Evolutionary conservation across 2,113 vertebrate species (phyloP).

Genomic region (Bos indicus): DNA sequence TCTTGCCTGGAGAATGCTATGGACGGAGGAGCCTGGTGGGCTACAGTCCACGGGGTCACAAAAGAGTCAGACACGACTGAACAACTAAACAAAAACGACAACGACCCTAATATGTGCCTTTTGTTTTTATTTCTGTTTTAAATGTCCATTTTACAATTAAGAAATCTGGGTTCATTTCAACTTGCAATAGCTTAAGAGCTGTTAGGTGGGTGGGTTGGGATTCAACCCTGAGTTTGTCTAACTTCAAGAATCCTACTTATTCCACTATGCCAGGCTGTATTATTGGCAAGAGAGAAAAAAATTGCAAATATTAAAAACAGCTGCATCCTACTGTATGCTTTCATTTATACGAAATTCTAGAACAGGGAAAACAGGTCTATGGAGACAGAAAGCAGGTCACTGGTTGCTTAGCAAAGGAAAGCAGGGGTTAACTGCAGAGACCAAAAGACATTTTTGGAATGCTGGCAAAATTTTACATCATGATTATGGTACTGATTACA

Average conservation of each 20-base stretch:
- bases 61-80: neutral
- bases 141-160: neutral
- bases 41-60: neutral
- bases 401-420: neutral
- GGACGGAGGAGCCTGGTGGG: neutral
- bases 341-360: constrained; percentile 18
- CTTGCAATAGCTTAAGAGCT: neutral
- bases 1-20: neutral
- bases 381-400: neutral
- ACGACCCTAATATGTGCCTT: neutral
- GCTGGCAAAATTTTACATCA: neutral
- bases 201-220: neutral
- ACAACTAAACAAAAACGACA: neutral
- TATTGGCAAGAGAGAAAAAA: neutral
- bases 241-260: neutral
- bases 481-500: neutral
- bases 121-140: neutral
- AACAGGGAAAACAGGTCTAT: neutral
- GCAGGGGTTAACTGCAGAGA: neutral
- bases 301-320: constrained; percentile 17
- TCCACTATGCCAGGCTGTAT: neutral
- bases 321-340: neutral
- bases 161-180: neutral
- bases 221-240: neutral
- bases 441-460: neutral